Base-by-base conservation (phyloP, 1,140 invertebrate genomes). In the Formica exsecta region DNA sequence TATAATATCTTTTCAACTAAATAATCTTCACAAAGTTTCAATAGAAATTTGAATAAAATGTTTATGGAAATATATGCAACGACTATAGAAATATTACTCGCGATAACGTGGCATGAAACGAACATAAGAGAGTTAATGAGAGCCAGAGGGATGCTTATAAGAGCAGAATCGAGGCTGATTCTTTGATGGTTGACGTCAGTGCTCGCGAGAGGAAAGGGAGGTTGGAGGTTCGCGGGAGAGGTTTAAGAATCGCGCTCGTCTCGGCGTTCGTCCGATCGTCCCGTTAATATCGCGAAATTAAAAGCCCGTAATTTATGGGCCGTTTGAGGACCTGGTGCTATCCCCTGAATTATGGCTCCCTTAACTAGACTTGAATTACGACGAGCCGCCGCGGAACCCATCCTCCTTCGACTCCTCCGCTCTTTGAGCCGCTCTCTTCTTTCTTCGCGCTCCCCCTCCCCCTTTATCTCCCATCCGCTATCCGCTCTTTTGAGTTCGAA, bases 341-440 rank as follows among this genome's bases (percentile, higher is more conserved):
- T 94, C 93, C 92, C 85, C 91, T 94, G 93, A 95, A 94, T 95
- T 95, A 95, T 95, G 92, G 94, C 94, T 94, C 93, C 92, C 94
- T 94, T 95, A 95, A 95, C 94, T 95, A 95, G 94, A 93, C 93
- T 94, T 94, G 94, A 94, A 92, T 95, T 95, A 94, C 93, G 93
- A 93, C 92, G 93, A 93, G 92, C 87, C 89, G 86, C 91, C 59
- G 57, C 73, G 84, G 48, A 73, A 86, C 81, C 86, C 86, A 83
- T 76, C 89, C 89, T 90, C 89, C 84, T 90, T 86, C 88, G 85
- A 86, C 85, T 86, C 75, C 57, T 89, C 86, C 75, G 86, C 83
- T 85, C 89, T 81, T 81, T 86, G 71, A 85, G 57, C 74, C 80
- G 38, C 85, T 84, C 75, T 76, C 86, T 61, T 62, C 71, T 62